Conservation (phyloP, 1,140 invertebrate species). For the Atta texana region DNA sequence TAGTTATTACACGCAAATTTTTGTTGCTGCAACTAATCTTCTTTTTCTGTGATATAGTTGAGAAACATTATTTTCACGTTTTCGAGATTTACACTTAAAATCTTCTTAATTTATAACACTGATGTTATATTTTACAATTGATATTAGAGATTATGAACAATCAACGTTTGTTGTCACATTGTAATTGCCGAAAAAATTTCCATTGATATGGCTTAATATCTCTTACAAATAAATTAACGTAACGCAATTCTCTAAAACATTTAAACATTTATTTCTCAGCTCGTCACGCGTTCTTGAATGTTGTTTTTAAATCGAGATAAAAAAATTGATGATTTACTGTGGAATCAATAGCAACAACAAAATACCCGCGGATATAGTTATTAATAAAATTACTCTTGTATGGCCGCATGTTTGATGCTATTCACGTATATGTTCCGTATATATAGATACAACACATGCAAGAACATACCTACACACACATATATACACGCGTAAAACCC, state of each 20-base stretch:
- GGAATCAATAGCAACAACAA: constrained; percentile 3
- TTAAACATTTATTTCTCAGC: constrained; percentile 25
- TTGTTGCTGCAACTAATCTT: too few relatives aligned
- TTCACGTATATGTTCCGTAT: background rate
- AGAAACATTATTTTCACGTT: constrained; percentile 5
- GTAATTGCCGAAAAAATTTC: constrained; percentile 11
- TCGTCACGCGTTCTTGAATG: constrained; percentile 13
- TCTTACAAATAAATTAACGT: constrained; percentile 35
- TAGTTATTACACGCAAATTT: too few relatives aligned
- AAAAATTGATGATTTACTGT: constrained; percentile 28
- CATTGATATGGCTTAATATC: constrained; percentile 32
- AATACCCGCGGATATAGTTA: constrained; percentile 25
- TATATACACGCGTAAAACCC: background rate
- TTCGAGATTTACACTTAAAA: background rate
- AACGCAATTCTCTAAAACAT: background rate
- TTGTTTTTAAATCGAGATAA: constrained; percentile 28
- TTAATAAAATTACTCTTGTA: constrained; percentile 32
- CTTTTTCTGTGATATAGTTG: background rate
- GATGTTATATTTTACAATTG: background rate
- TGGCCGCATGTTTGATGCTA: background rate
- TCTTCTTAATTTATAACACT: background rate
- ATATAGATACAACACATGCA: background rate
- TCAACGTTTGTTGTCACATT: background rate
- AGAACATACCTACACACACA: background rate
- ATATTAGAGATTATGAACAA: background rate